Base-by-base conservation (phyloP, 2,797 vertebrate species). In the Schizopygopsis malacanthus region DNA sequence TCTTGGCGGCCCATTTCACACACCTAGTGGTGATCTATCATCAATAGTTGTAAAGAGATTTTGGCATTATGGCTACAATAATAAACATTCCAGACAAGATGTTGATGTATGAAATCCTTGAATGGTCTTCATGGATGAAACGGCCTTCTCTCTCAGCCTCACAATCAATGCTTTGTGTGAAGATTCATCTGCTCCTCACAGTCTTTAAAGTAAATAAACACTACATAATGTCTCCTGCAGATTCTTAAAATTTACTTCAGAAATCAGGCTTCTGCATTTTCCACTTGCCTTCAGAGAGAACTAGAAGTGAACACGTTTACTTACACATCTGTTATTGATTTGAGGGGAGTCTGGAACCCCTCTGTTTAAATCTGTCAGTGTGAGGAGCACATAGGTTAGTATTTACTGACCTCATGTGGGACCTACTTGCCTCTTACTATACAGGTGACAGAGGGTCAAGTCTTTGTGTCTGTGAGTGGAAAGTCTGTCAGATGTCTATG, bases 321-420 rank as follows among this genome's bases (percentile, higher is more conserved):
- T 87, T 82, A 78, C 71, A 90, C 88, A 90, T 90, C 90, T 90
- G 90, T 76, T 85, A 86, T 83, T 87, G 88, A 90, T 90, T 89
- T 87, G 70, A 80, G 67, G 37, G 25, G 82, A 72, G 83, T 75
- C 86, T 89, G 41, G 75, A 81, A 83, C 79, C 88, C 82, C 82
- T 80, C 76, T 4, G 41, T 78, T 86, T 86, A 81, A 87, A 87
- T 81, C 83, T 89, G 79, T 89, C 84, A 86, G 80, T 80, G 52
- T 37, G 37, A 83, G 85, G 56, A 76, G 56, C 12, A 6, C 76
- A 79, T 71, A 85, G 76, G 76, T 85, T 85, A 61, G 76, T 85
- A 79, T 79, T 71, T 85, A 85, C 76, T 79, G 76, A 85, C 83
- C 83, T 79, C 83, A 85, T 79, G 67, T 72, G 76, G 76, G 83